Evolutionary conservation across 2,113 vertebrate species (phyloP).

Genomic region (Gobius niger): DNA sequence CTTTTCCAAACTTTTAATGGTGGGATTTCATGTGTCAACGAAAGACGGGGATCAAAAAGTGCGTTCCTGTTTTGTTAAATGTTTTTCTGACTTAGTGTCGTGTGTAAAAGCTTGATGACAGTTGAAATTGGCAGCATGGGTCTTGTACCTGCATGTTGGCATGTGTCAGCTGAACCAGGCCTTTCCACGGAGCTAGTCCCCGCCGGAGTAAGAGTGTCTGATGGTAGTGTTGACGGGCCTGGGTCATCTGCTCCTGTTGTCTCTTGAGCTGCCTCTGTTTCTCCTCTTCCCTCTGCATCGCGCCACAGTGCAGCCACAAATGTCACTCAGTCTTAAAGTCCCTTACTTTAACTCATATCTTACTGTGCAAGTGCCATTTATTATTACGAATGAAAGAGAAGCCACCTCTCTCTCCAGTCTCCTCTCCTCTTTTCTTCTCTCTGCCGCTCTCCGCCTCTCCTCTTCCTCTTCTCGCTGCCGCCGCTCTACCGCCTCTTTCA

Average conservation of each 20-base stretch:
- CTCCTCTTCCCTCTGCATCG: constrained; percentile 83
- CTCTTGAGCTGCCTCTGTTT: constrained; percentile 79
- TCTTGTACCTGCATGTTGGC: constrained; percentile 76
- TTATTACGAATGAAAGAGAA: constrained; percentile 19
- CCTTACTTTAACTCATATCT: constrained; percentile 7
- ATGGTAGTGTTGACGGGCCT: constrained; percentile 81
- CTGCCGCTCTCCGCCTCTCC: constrained; percentile 77
- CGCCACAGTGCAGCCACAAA: neutral
- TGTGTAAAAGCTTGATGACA: neutral
- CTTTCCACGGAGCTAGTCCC: constrained; percentile 89
- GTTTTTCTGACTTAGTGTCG: neutral
- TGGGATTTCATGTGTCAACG: neutral
- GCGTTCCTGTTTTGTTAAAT: neutral
- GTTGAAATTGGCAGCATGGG: constrained; percentile 1
- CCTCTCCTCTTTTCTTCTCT: constrained; percentile 82
- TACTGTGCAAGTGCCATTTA: neutral
- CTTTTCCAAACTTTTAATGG: neutral
- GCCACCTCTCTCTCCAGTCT: constrained; percentile 83
- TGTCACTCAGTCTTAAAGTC: neutral
- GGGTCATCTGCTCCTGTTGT: constrained; percentile 74
- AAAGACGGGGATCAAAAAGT: constrained; percentile 7
- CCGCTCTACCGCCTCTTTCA: constrained; percentile 85
- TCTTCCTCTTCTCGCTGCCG: constrained; percentile 78
- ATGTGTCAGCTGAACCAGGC: constrained; percentile 73
- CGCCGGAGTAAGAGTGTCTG: constrained; percentile 74